Base-by-base conservation (phyloP, 2,888 invertebrate genomes). In the Amphiduros pacificus region DNA sequence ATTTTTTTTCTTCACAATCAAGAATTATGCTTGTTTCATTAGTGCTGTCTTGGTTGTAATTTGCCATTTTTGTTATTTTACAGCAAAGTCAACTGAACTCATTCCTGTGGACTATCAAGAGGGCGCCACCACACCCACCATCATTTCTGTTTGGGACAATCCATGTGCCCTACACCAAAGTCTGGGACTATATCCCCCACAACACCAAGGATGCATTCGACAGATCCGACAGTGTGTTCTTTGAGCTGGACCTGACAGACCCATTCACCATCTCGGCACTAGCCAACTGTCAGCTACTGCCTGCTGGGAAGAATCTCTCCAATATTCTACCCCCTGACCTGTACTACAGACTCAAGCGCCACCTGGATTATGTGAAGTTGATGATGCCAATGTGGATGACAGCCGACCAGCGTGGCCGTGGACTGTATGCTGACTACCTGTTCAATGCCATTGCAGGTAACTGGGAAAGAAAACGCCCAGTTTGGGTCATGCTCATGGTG, bases 61-160 rank as follows among this genome's bases (percentile, higher is more conserved):
- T n/a, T n/a, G 36, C 17, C 36, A 9, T 36, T 36, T 36, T 22
- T 32, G 22, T 32, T 17, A 29, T 26, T 31, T 51, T 48, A 20
- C 51, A 40, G 41, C 59, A 63, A 57, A 71, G 69, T 51, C 60
- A 71, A 32, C 67, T 76, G 55, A 79, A 79, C 67, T 80, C 83
- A 9, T 84, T 84, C 69, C 73, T 84, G 64, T 84, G 84, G 84
- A 76, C 73, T 17, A 67, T 84, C 48, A 74, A 78, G 59, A 66
- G 80, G 22, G 73, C 77, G 58, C 60, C 55, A 5, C n/a, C n/a
- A n/a, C n/a, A n/a, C n/a, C n/a, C n/a, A n/a, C 80, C 80, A 2
- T 74, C 85, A 2, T 86, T 84, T 75, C 82, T 86, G 67, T 86
- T 86, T 73, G 86, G 86, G 31, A 86, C 87, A 14, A 86, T 87